Evolutionary conservation across 2,113 vertebrate genomes (phyloP), one percentile per base, ranked within the genome.

Genomic region (Holacanthus passer): DNA sequence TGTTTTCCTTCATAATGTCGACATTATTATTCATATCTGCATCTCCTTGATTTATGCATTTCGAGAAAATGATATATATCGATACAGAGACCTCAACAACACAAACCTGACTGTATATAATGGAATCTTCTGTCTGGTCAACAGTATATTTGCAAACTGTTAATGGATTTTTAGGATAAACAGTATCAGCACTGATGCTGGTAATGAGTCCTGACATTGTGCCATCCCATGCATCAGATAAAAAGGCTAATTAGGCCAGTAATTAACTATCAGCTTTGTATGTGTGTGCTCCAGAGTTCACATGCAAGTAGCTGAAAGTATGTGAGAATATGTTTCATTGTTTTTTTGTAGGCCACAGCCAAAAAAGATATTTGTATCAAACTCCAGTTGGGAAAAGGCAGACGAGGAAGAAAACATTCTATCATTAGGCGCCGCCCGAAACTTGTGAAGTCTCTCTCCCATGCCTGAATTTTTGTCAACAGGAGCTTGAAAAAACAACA

Each of bases 241-340:
- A 82, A 91, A 85, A 72, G 74, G 11, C 74, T 81, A 63, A 89
- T 84, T 81, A 88, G 72, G 76, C 75, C 77, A 71, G 55, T 86
- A 77, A 89, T 87, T 43, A 50, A 19, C 29, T 56, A 16, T 78
- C 35, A 77, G 62, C 69, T 47, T 58, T 72, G 48, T 62, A 8
- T 41, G 53, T 65, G 7, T 56, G 69, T 60, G 63, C 27, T 48
- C 22, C 16, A 24, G 27, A 59, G 43, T 70, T 64, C 41, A n/a
- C 20, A 52, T 39, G 24, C 50, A 56, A 63, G 55, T 31, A 74
- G 50, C 45, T 19, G n/a, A 29, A 1, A 19, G 7, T n/a, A 24
- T 53, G 53, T 27, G 24, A 32, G 72, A 77, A 82, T 68, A 56
- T 58, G 55, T 55, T 59, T 9, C 24, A 14, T 52, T 50, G 20